Evolutionary conservation across 30 jellyfish, hydroid and myxozoan genomes (phyloP).

Genomic region (Hydractinia echinata): DNA sequence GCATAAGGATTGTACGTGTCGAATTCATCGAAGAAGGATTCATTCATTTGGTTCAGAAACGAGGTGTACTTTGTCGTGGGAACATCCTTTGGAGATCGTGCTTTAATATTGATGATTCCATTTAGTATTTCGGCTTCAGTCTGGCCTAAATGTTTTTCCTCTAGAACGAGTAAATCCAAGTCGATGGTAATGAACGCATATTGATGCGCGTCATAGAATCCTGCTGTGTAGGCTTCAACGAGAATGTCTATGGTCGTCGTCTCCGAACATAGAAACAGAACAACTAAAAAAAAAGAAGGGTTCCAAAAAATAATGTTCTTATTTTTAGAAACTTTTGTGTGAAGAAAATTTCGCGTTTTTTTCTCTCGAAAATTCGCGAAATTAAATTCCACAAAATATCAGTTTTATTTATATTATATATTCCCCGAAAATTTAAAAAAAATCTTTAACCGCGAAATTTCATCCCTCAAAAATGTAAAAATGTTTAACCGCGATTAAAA

Average conservation of each 20-base stretch:
- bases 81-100: neutral
- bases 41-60: neutral
- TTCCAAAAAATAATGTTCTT: no score
- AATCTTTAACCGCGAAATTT: no score
- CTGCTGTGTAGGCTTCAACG: neutral
- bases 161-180: neutral
- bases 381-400: no score
- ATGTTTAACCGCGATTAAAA: no score
- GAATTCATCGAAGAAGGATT: neutral
- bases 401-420: no score
- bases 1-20: no score
- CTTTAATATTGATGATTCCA: neutral
- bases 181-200: neutral
- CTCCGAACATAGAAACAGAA: neutral
- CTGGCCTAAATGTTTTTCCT: neutral
- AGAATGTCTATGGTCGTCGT: neutral
- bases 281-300: no score
- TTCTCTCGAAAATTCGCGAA: no score
- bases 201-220: neutral
- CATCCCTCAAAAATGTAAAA: no score
- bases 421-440: no score
- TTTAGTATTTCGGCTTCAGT: neutral
- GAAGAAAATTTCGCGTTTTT: no score
- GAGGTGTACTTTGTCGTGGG: neutral
- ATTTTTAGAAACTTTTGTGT: no score